Evolutionary conservation across 2,113 vertebrate genomes (phyloP).

Genomic region (Brachypodius melanocephalos): DNA sequence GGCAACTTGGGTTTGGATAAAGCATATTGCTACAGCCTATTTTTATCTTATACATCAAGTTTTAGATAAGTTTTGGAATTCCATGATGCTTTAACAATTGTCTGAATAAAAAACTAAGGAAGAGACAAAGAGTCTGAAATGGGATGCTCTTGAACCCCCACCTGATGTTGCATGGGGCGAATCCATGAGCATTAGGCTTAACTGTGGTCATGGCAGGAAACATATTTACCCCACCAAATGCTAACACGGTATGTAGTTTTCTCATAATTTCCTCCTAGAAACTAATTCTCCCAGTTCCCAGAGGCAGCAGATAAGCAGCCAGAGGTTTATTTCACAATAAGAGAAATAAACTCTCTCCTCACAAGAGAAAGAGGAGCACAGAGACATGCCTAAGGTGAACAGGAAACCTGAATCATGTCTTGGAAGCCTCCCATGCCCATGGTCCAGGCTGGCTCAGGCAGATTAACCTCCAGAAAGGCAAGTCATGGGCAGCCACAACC

Average conservation of each 20-base stretch:
- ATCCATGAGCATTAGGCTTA: background rate
- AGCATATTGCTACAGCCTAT: background rate
- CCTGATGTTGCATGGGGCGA: background rate
- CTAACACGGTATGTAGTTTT: background rate
- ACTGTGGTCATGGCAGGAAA: background rate
- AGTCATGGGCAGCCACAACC: background rate
- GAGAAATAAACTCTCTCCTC: background rate
- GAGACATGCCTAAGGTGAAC: rapidly evolving
- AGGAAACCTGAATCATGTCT: background rate
- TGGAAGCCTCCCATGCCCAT: background rate
- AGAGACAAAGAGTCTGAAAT: background rate
- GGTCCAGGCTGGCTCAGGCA: background rate
- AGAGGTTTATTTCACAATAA: background rate
- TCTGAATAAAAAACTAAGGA: background rate
- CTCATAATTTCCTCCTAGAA: background rate
- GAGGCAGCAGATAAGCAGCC: background rate
- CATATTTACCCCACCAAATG: background rate
- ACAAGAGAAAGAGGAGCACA: background rate
- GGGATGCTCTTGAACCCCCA: background rate
- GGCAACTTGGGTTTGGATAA: background rate
- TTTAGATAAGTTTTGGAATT: background rate
- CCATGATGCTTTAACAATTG: background rate
- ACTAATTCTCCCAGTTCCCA: background rate
- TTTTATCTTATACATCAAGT: background rate
- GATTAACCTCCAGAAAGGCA: background rate